phyloP scores from a whole-genome alignment of 2,797 vertebrate species.

The Myotis daubentonii region DNA sequence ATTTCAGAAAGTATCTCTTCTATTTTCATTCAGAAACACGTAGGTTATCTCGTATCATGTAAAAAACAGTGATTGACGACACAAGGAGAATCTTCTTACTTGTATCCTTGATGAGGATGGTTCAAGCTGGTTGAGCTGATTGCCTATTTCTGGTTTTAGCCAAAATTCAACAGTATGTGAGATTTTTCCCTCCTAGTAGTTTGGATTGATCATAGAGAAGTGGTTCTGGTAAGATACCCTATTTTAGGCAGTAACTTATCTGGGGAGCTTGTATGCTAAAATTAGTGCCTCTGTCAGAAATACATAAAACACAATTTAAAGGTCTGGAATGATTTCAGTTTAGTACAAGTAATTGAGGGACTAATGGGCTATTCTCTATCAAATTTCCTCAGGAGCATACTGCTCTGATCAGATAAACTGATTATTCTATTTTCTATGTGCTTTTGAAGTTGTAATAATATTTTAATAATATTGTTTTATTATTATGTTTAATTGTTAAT shows the following conservation, averaged over 20 bases:
- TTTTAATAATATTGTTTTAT: background rate
- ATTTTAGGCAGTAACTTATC: background rate
- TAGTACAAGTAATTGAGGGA: background rate
- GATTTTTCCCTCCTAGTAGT: background rate
- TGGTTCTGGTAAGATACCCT: background rate
- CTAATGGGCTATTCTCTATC: background rate
- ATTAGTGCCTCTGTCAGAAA: slow-evolving; percentile 11
- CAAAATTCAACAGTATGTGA: background rate
- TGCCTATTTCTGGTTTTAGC: background rate
- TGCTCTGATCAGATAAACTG: background rate
- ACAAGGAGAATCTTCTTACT: background rate
- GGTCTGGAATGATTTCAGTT: slow-evolving; percentile 22
- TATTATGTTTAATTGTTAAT: background rate
- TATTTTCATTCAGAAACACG: background rate
- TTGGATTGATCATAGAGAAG: background rate
- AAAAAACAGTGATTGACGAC: background rate
- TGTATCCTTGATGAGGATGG: background rate
- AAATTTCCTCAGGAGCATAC: background rate
- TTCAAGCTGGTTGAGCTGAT: background rate
- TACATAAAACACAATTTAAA: background rate
- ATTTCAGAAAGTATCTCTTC: background rate
- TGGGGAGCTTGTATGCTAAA: background rate
- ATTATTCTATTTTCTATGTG: background rate
- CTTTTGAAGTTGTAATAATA: background rate
- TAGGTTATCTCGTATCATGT: background rate